phyloP scores from a whole-genome alignment of 1,140 invertebrate genomes.

The Andricus grossulariae region DNA sequence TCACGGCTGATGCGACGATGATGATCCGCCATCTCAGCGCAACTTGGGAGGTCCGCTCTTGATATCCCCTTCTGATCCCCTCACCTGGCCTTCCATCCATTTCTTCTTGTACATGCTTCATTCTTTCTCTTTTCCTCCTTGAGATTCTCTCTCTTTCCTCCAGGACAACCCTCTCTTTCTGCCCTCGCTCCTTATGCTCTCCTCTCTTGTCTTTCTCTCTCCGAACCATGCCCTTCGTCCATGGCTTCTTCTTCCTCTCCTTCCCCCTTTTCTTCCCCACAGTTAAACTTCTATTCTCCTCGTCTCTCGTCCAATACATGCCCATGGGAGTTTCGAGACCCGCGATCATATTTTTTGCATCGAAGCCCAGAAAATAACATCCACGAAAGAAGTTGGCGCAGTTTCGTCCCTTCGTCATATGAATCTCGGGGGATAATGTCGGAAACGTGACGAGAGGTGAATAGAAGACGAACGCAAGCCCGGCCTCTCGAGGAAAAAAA shows the following conservation, averaged over 20 bases:
- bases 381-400: constrained; percentile 41
- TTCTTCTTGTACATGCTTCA: constrained; percentile 72
- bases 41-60: constrained; percentile 77
- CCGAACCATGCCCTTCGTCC: constrained; percentile 56
- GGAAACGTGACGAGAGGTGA: constrained; percentile 49
- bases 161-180: constrained; percentile 39
- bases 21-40: constrained; percentile 76
- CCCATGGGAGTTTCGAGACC: constrained; percentile 63
- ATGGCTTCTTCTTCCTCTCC: constrained; percentile 41
- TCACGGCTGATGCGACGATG: constrained; percentile 74
- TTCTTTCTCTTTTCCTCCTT: constrained; percentile 46
- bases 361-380: constrained; percentile 57
- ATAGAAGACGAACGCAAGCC: constrained; percentile 4
- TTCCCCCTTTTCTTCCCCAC: constrained; percentile 50
- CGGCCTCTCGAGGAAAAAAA: background rate
- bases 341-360: constrained; percentile 71
- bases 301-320: constrained; percentile 56
- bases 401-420: constrained; percentile 46
- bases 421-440: constrained; percentile 54
- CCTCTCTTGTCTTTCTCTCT: constrained; percentile 58
- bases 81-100: constrained; percentile 60
- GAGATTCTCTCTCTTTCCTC: background rate
- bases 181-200: constrained; percentile 38
- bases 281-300: constrained; percentile 68
- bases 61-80: constrained; percentile 65